Percentiles rank a stretch among this genome's conserved stretches.
phyloP scores from a whole-genome alignment of 2,797 vertebrate genomes.

The Gambusia yucatana region DNA sequence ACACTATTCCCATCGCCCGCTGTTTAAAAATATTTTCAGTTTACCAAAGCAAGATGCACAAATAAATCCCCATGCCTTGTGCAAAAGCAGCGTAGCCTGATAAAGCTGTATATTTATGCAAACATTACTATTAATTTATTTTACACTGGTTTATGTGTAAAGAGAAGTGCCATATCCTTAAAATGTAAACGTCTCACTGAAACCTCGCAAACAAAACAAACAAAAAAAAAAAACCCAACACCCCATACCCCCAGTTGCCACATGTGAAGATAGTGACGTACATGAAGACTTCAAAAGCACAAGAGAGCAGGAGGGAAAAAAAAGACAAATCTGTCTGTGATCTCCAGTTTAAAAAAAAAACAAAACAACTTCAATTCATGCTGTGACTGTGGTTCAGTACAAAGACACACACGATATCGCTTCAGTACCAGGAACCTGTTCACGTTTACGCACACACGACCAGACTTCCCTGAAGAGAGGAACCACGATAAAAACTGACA shows the following conservation, averaged over 20 bases:
- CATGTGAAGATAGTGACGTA: not conserved
- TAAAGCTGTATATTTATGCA: not conserved
- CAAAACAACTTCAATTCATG: not conserved
- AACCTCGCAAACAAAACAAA: not conserved
- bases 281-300: not conserved
- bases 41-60: not conserved
- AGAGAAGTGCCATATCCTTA: not conserved
- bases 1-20: fast-evolving
- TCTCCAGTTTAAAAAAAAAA: constrained; percentile 11
- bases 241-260: not conserved
- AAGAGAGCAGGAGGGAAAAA: not conserved
- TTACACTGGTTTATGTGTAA: not conserved
- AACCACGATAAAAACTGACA: constrained; percentile 61
- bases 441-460: constrained; percentile 53
- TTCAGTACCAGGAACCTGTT: constrained; percentile 73
- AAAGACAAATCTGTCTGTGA: constrained; percentile 16
- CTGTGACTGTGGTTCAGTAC: constrained; percentile 37
- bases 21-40: not conserved
- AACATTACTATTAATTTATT: not conserved
- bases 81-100: not conserved
- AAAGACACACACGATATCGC: constrained; percentile 29
- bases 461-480: constrained; percentile 76
- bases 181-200: not conserved
- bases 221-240: not conserved
- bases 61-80: not conserved